phyloP scores from a whole-genome alignment of 2,797 vertebrate genomes.

The Malacoraja senta region DNA sequence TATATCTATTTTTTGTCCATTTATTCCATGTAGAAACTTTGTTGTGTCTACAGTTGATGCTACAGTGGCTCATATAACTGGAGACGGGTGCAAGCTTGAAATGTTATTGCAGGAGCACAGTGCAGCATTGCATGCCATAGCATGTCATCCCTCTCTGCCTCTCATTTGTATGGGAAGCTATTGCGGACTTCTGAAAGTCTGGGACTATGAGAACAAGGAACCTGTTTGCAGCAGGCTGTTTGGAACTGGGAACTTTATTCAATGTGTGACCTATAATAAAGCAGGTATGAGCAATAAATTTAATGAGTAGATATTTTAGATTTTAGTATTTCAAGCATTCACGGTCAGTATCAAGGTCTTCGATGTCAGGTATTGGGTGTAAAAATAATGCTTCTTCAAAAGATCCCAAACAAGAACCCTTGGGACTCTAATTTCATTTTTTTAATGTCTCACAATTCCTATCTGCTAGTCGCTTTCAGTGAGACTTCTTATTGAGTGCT shows the following conservation, averaged over 20 bases:
- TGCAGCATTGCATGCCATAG: slow-evolving; percentile 63
- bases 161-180: slow-evolving; percentile 65
- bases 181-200: slow-evolving; percentile 72
- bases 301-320: background rate
- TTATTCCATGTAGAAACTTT: slow-evolving; percentile 68
- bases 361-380: background rate
- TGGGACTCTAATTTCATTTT: background rate
- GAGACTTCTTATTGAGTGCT: background rate
- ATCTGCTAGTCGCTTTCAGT: background rate
- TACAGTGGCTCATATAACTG: slow-evolving; percentile 62
- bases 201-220: slow-evolving; percentile 65
- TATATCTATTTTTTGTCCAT: slow-evolving; percentile 10
- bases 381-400: background rate
- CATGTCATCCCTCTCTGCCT: slow-evolving; percentile 72
- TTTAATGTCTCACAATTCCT: background rate
- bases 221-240: slow-evolving; percentile 65
- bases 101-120: slow-evolving; percentile 63
- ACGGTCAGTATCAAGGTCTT: background rate
- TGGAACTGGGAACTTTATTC: slow-evolving; percentile 57
- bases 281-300: slow-evolving; percentile 59
- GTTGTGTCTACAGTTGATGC: slow-evolving; percentile 70
- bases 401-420: background rate
- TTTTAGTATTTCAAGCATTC: background rate
- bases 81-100: slow-evolving; percentile 51
- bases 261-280: slow-evolving; percentile 72